Evolutionary conservation across 37 sponge, comb jelly and placozoan genomes (phyloP), one percentile per base, ranked within the genome.

Genomic region (Bolinopsis microptera): DNA sequence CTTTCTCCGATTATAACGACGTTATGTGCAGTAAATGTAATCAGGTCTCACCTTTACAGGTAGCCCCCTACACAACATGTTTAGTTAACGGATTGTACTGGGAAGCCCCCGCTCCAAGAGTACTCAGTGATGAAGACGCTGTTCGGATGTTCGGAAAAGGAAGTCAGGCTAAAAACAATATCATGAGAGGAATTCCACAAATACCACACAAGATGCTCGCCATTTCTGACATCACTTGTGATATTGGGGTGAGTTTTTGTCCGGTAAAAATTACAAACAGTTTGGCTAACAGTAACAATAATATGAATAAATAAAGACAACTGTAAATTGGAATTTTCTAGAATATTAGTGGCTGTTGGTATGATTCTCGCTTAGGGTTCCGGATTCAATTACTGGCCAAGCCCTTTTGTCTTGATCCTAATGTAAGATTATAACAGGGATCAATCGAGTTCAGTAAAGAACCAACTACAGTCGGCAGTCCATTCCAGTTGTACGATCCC

Each of bases 11-110:
- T n/a, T n/a, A n/a, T n/a, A n/a, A n/a, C n/a, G n/a, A n/a, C n/a
- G n/a, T n/a, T n/a, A n/a, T n/a, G n/a, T n/a, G n/a, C n/a, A n/a
- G n/a, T n/a, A n/a, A n/a, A n/a, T n/a, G n/a, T n/a, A n/a, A n/a
- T n/a, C n/a, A n/a, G n/a, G n/a, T n/a, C n/a, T n/a, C n/a, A n/a
- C 61, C 61, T 40, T 32, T 37, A 23, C 75, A 97, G 97, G 95
- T 98, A 39, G 96, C 96, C 36, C 98, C 97, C 38, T 97, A 96
- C 96, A 96, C 94, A 5, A 94, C 97, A 0, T 94, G 94, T 34
- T 93, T 98, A 13, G 80, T 98, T 31, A 98, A 98, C 94, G 98
- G 98, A 0, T 88, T 98, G n/a, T 97, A 95, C 95, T 98, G 98
- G 98, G 95, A 94, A 24, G 95, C 96, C 24, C 94, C 95, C 16